phyloP scores from a whole-genome alignment of 2,797 vertebrate species.

The Spatula clypeata region DNA sequence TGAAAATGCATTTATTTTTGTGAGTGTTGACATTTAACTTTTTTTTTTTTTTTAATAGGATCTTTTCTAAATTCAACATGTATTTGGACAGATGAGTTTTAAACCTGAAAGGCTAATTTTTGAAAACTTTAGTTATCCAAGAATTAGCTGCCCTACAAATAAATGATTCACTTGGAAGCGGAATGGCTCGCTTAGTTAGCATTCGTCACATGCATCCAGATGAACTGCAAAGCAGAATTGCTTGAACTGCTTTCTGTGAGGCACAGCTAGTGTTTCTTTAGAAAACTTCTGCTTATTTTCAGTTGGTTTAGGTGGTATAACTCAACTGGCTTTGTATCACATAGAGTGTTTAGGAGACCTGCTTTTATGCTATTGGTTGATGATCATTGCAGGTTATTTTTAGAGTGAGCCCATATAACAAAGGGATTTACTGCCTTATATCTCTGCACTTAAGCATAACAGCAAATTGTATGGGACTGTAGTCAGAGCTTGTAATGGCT shows the following conservation, averaged over 20 bases:
- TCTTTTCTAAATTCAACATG: not conserved
- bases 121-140: not conserved
- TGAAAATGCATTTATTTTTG: not conserved
- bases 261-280: not conserved
- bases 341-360: not conserved
- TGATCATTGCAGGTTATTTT: not conserved
- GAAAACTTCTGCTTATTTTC: not conserved
- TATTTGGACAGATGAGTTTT: not conserved
- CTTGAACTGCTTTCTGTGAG: not conserved
- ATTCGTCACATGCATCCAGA: not conserved
- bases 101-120: not conserved
- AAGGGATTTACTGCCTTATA: not conserved
- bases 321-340: not conserved
- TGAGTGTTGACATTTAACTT: not conserved
- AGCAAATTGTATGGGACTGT: not conserved
- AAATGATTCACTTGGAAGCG: not conserved
- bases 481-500: not conserved
- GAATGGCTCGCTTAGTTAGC: conserved; percentile 2
- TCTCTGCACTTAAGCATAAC: conserved; percentile 8
- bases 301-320: not conserved
- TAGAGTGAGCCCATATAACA: not conserved
- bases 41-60: not conserved
- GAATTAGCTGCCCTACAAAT: not conserved
- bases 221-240: conserved; percentile 6
- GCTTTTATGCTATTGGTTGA: not conserved